Evolutionary conservation across 2,113 vertebrate genomes (phyloP), one percentile per base, ranked within the genome.

Genomic region (Caranx ignobilis): DNA sequence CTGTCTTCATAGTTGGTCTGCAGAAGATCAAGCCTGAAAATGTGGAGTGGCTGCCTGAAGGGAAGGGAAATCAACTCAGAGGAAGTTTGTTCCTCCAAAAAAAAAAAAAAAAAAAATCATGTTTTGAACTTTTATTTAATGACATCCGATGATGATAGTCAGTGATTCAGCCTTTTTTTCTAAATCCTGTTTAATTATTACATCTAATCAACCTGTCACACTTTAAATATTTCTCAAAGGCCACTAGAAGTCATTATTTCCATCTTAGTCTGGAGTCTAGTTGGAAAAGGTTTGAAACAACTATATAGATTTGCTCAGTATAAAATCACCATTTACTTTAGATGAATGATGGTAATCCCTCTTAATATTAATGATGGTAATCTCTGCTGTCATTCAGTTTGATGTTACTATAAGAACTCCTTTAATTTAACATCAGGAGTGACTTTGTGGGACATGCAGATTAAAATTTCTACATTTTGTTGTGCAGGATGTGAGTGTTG

Each of bases 1-100:
- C 19, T 1, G 32, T 45, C 43, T 16, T 77, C 63, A 83, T 65
- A 50, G 74, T 86, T 75, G 68, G 45, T 19, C 75, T 6, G 19
- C 0, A 63, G 11, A 54, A 75, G 16, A 75, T 67, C 19, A 10
- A 19, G 41, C 15, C 26, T 78, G 43, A 79, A 77, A 87, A 65
- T 43, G 39, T 11, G 32, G 41, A 39, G n/a, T 1, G 18, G 62
- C 59, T 13, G 37, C 32, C 18, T 26, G 64, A 63, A 5, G 60
- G 35, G 19, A 56, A 57, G 31, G 12, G 55, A 80, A 62, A 68
- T 60, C 57, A 70, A 9, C 2, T 11, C 18, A 65, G 59, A 35
- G 34, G 31, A 77, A 78, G 63, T 54, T 63, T 34, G 45, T 50
- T 31, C 37, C 47, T 55, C 11, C 26, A 26, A 26, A 26, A 26